These are phyloP conservation scores for Brachymystax lenok DNA, from an alignment of 2,797 vertebrate species.

Conservation along the genomic window DNA sequence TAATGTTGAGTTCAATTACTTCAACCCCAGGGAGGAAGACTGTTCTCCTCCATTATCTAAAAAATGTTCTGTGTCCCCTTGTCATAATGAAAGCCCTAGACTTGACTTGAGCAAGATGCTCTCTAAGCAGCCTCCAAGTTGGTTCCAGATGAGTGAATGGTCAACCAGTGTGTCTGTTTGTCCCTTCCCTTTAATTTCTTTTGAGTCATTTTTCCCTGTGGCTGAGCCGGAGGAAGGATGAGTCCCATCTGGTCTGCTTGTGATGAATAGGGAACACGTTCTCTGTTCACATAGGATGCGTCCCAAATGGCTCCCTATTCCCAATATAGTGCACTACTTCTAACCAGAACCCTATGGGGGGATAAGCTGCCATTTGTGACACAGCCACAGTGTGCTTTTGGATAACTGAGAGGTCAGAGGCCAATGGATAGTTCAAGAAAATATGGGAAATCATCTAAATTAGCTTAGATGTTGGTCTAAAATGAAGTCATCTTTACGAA, in stretches of 20 bases:
- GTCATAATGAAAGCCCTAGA: constrained; percentile 5
- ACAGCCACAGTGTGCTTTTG: background rate
- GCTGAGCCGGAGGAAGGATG: background rate
- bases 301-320: background rate
- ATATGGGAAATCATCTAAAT: background rate
- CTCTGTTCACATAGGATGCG: background rate
- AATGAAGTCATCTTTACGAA: too few species aligned
- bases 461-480: too few species aligned
- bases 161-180: background rate
- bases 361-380: background rate
- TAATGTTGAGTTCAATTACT: background rate
- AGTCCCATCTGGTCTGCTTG: background rate
- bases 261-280: background rate
- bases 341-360: background rate
- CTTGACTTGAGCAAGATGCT: background rate
- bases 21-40: background rate
- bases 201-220: background rate
- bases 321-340: background rate
- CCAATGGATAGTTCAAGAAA: background rate
- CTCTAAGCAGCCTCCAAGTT: background rate
- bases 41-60: background rate
- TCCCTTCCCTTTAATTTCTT: background rate
- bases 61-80: background rate
- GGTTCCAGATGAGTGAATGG: background rate
- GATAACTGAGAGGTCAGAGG: background rate